Conservation (phyloP, 2,888 invertebrate genomes). For the Rapana venosa region DNA sequence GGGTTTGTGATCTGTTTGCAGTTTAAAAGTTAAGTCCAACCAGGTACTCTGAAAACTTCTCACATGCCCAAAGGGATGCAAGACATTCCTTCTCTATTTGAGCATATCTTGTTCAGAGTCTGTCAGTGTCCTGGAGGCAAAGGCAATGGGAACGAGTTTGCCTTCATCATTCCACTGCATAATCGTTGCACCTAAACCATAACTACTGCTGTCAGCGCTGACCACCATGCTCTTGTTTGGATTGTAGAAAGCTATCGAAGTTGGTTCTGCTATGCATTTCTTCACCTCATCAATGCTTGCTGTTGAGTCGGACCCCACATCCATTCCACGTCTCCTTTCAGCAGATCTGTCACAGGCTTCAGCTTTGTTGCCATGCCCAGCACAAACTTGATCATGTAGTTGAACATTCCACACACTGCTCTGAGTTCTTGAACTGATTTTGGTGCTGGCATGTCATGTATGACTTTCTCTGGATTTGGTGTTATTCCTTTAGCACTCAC, state of each 20-base stretch:
- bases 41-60: conserved; percentile 19
- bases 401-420: conserved; percentile 21
- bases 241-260: conserved; percentile 15
- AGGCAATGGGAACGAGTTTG: conserved; percentile 20
- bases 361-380: not conserved
- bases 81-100: conserved; percentile 27
- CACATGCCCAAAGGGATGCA: not conserved
- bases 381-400: conserved; percentile 24
- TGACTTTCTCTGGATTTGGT: conserved; percentile 17
- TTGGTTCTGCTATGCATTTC: not conserved
- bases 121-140: conserved; percentile 4
- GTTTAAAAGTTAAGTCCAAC: conserved; percentile 27
- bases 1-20: conserved; percentile 36
- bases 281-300: conserved; percentile 6
- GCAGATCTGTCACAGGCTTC: conserved; percentile 24
- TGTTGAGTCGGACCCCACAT: conserved; percentile 24
- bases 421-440: conserved; percentile 15
- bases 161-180: conserved; percentile 2
- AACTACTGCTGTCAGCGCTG: conserved; percentile 16
- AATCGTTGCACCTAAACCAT: not conserved
- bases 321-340: not conserved
- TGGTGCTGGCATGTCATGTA: not conserved
- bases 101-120: not conserved
- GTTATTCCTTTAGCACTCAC: not conserved
- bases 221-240: not conserved